Conservation (phyloP, 2,888 invertebrate genomes). For the Hirtodrosophila cameraria region DNA sequence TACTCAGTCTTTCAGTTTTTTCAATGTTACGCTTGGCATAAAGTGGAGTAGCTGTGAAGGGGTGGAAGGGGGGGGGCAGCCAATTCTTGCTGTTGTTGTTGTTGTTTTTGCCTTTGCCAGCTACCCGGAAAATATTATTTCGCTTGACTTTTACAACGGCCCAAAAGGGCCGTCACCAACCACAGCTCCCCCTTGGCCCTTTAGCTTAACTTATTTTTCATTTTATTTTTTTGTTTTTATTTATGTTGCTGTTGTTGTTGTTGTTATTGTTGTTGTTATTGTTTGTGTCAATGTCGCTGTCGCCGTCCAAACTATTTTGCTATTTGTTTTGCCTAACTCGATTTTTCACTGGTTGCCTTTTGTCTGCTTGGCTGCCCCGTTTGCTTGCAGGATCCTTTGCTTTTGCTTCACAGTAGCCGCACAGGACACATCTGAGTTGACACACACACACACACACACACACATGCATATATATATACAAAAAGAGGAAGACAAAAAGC, state of each 20-base stretch:
- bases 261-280: constrained; percentile 34
- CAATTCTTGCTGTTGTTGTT: constrained; percentile 37
- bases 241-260: constrained; percentile 15
- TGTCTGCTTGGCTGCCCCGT: constrained; percentile 69
- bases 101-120: constrained; percentile 56
- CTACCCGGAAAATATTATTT: constrained; percentile 80
- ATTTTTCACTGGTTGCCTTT: constrained; percentile 78
- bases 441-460: constrained; percentile 11
- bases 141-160: constrained; percentile 80
- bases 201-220: constrained; percentile 53
- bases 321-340: constrained; percentile 79
- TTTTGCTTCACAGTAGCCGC: constrained; percentile 11
- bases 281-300: constrained; percentile 62
- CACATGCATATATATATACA: neutral
- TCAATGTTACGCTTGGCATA: constrained; percentile 63
- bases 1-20: constrained; percentile 24
- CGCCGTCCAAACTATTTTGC: constrained; percentile 72
- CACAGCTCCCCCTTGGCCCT: neutral
- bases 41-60: neutral
- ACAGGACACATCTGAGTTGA: constrained; percentile 61
- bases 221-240: constrained; percentile 47
- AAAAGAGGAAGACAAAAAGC: constrained; percentile 22
- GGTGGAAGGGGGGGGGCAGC: constrained; percentile 2
- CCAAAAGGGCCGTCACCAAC: constrained; percentile 41
- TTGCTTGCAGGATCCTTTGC: constrained; percentile 30